phyloP scores from a whole-genome alignment of 2,113 vertebrate genomes.

The Myotis davidii region DNA sequence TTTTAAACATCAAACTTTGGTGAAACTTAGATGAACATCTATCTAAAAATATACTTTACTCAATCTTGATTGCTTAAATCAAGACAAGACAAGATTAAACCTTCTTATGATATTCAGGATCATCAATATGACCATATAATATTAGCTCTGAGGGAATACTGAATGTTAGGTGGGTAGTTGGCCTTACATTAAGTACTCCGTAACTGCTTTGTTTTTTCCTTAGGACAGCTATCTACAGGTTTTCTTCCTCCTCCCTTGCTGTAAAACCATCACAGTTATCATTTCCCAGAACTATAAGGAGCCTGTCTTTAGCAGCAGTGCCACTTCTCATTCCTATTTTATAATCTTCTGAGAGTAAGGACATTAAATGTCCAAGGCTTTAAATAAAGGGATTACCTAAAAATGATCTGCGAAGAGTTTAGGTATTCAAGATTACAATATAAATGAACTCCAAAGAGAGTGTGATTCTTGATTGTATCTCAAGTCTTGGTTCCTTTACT shows the following conservation, averaged over 20 bases:
- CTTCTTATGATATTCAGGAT: slow-evolving; percentile 47
- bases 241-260: slow-evolving; percentile 20
- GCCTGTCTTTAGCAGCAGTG: neutral
- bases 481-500: slow-evolving; percentile 44
- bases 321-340: slow-evolving; percentile 50
- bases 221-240: neutral
- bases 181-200: neutral
- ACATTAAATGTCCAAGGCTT: slow-evolving; percentile 45
- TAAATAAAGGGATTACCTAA: slow-evolving; percentile 47
- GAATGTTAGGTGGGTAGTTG: neutral
- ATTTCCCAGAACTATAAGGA: slow-evolving; percentile 20
- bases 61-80: slow-evolving; percentile 52
- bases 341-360: slow-evolving; percentile 35
- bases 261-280: slow-evolving; percentile 54
- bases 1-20: slow-evolving; percentile 36
- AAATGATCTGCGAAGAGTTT: slow-evolving; percentile 32
- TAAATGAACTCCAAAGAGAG: slow-evolving; percentile 37
- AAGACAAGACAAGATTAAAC: slow-evolving; percentile 53
- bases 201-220: slow-evolving; percentile 26
- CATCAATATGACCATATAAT: slow-evolving; percentile 38
- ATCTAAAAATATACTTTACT: slow-evolving; percentile 48
- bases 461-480: slow-evolving; percentile 31
- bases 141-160: slow-evolving; percentile 16
- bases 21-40: slow-evolving; percentile 53
- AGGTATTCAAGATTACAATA: slow-evolving; percentile 36